Evolutionary conservation across 2,888 invertebrate genomes (phyloP).

Genomic region (Ischnus inquisitorius): DNA sequence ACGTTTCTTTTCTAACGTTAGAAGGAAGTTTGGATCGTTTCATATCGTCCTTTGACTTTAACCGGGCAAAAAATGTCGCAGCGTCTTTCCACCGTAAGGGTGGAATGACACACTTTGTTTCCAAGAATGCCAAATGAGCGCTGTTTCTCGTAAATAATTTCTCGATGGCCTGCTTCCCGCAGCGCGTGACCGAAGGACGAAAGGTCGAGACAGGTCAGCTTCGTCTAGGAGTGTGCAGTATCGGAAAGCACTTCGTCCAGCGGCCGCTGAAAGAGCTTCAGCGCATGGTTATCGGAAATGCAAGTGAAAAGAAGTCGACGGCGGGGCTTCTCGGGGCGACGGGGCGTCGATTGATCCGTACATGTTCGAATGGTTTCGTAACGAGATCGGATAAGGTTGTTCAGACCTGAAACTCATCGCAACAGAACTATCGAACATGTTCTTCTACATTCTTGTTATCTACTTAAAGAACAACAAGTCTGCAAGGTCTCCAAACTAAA

Average conservation of each 20-base stretch:
- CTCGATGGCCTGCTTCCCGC: slow-evolving; percentile 53
- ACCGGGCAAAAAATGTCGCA: not conserved
- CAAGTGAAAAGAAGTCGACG: slow-evolving; percentile 7
- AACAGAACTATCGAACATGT: not conserved
- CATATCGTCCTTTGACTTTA: not conserved
- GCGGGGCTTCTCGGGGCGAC: slow-evolving; percentile 13
- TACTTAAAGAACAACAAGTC: no score
- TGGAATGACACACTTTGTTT: slow-evolving; percentile 14
- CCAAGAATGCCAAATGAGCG: slow-evolving; percentile 12
- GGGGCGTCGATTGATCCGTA: slow-evolving; percentile 3
- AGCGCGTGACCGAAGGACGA: slow-evolving; percentile 1
- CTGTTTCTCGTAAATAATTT: slow-evolving; percentile 60
- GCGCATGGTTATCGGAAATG: slow-evolving; percentile 23
- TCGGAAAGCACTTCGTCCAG: slow-evolving; percentile 12
- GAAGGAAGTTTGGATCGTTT: not conserved
- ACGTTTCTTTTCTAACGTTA: not conserved
- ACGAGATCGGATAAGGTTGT: slow-evolving; percentile 14
- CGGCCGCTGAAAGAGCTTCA: not conserved
- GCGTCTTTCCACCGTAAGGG: not conserved
- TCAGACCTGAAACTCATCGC: not conserved
- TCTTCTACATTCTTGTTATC: slow-evolving; percentile 7
- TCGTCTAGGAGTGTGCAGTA: not conserved
- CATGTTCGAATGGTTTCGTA: slow-evolving; percentile 5
- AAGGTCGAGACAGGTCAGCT: not conserved
- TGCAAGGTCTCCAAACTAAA: not conserved